phyloP scores from a whole-genome alignment of 2,113 vertebrate species.

The Synodontis membranacea region DNA sequence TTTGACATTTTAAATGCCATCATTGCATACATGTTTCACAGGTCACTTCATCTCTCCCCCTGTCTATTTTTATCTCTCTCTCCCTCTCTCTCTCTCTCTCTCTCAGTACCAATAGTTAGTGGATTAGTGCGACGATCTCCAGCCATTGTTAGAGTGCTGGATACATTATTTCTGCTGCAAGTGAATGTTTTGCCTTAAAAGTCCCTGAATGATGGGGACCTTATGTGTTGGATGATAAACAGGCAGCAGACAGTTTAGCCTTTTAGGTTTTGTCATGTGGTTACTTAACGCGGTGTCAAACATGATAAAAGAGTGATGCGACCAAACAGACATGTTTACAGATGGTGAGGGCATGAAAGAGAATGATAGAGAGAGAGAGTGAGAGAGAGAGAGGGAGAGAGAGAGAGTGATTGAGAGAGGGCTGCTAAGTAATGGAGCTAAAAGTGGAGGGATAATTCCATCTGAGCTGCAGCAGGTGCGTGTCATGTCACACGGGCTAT shows the following conservation, averaged over 20 bases:
- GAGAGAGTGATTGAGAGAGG: neutral
- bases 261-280: conserved; percentile 23
- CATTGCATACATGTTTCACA: conserved; percentile 43
- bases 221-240: neutral
- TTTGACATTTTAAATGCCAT: conserved; percentile 42
- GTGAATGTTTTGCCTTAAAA: neutral
- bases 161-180: neutral
- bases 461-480: conserved; percentile 53
- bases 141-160: neutral
- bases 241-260: neutral
- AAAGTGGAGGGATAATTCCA: conserved; percentile 59
- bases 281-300: neutral
- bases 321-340: conserved; percentile 1
- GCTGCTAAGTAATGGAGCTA: conserved; percentile 41
- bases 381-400: neutral
- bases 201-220: neutral
- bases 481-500: conserved; percentile 50
- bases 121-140: neutral
- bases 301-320: conserved; percentile 40
- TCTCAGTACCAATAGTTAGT: neutral
- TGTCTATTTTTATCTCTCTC: neutral
- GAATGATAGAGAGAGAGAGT: neutral
- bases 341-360: neutral
- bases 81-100: too few relatives aligned
- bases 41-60: neutral